phyloP scores from a whole-genome alignment of 1,140 invertebrate genomes.

The Sarcophaga peregrina region DNA sequence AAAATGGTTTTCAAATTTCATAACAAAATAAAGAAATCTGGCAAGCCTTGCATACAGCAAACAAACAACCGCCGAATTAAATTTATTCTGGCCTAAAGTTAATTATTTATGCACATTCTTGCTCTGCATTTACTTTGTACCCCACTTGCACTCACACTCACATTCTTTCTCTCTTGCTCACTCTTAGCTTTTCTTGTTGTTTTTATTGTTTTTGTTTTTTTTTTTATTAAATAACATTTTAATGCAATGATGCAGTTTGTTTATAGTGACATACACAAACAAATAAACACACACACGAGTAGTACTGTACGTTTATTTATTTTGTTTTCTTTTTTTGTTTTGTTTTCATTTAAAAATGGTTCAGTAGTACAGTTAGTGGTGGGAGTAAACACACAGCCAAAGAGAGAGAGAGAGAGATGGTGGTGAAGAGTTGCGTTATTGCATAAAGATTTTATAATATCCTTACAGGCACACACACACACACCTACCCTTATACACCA shows the following conservation, averaged over 20 bases:
- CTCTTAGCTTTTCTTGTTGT: not conserved
- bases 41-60: not conserved
- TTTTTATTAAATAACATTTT: constrained; percentile 17
- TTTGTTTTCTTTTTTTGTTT: no score
- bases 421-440: constrained; percentile 8
- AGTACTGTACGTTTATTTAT: not conserved
- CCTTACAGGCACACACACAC: not conserved
- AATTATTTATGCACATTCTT: constrained; percentile 22
- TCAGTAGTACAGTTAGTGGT: no score
- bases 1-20: no score
- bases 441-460: not conserved
- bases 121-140: not conserved
- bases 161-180: not conserved
- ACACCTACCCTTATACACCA: not conserved
- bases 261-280: not conserved
- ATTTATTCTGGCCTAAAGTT: constrained; percentile 5
- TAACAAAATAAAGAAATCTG: no score
- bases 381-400: not conserved
- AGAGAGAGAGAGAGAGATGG: not conserved
- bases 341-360: no score
- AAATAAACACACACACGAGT: not conserved
- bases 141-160: no score
- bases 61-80: not conserved
- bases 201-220: not conserved
- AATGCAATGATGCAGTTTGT: constrained; percentile 19